Evolutionary conservation across 2,113 vertebrate genomes (phyloP).

Genomic region (Pollimyrus isidori): DNA sequence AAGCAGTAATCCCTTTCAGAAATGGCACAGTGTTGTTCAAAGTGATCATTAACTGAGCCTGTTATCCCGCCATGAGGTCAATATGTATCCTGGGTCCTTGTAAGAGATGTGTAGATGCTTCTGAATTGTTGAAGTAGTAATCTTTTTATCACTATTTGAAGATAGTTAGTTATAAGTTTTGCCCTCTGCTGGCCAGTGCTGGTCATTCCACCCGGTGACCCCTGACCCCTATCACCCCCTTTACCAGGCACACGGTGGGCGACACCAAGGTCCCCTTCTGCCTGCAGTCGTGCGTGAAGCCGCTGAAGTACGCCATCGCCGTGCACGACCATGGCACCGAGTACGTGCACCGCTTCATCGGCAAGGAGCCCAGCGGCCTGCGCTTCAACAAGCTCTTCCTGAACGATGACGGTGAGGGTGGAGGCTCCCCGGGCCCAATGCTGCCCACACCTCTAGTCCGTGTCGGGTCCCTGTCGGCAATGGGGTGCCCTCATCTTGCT

Average conservation of each 20-base stretch:
- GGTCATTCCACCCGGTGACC: not conserved
- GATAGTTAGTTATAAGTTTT: not conserved
- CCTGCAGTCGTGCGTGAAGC: conserved; percentile 94
- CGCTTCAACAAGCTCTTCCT: conserved; percentile 97
- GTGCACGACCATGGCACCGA: conserved; percentile 95
- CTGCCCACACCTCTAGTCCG: not conserved
- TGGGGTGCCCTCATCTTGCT: not conserved
- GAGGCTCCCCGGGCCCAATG: not conserved
- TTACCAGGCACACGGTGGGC: conserved; percentile 80
- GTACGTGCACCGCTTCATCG: conserved; percentile 93
- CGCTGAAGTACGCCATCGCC: conserved; percentile 90
- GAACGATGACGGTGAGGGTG: conserved; percentile 85
- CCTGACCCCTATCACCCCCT: not conserved
- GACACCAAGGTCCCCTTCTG: conserved; percentile 98
- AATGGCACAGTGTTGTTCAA: not conserved
- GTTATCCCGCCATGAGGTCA: not conserved
- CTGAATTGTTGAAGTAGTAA: not conserved
- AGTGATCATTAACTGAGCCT: not conserved
- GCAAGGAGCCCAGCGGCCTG: conserved; percentile 93
- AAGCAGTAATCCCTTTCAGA: not conserved
- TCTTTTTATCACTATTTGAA: not conserved
- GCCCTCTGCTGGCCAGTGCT: not conserved
- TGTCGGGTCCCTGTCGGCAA: not conserved
- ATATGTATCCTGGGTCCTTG: not conserved
- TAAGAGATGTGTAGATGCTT: not conserved